Evolutionary conservation across 2,113 vertebrate species (phyloP), one percentile per base, ranked within the genome.

Genomic region (Chinchilla lanigera): DNA sequence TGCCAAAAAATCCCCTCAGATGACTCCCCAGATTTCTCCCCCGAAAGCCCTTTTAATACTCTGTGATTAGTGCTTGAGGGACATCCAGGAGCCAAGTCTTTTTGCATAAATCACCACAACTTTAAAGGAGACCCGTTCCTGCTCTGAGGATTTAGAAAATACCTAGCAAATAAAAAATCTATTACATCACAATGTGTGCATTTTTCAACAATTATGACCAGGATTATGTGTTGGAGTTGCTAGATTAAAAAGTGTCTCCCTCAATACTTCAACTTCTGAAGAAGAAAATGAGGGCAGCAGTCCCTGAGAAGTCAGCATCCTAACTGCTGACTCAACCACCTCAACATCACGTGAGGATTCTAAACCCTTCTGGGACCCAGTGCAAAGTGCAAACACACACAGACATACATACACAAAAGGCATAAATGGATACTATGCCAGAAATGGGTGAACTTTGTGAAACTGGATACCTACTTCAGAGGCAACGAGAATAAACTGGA

Each of bases 41-140:
- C 20, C 41, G 28, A 54, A 82, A 65, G 90, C 94, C 58, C 85
- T 83, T 83, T 58, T 86, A 93, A 96, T 69, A 71, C 94, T 5
- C 9, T 14, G 60, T 33, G 61, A 90, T 96, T 84, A 92, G 38
- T 38, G 80, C 63, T 77, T 75, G 0, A 26, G 90, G 90, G 77
- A 95, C 85, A 28, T 44, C 81, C 94, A 83, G 93, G 96, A 86
- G 83, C 90, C 89, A 61, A 88, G 89, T 95, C 96, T 90, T 61
- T 93, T 73, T 91, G 82, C 54, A 94, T 94, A 90, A 97, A 96
- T 88, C 95, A 86, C 82, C 0, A 12, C 50, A 20, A 22, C 94
- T 94, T 94, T 93, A 97, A 98, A 98, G 89, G 83, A 97, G 96
- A 96, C 85, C 67, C 87, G 52, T 73, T 94, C 94, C 61, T 93